Evolutionary conservation across 1,140 invertebrate species (phyloP), one percentile per base, ranked within the genome.

Genomic region (Zaprionus tsacasi): DNA sequence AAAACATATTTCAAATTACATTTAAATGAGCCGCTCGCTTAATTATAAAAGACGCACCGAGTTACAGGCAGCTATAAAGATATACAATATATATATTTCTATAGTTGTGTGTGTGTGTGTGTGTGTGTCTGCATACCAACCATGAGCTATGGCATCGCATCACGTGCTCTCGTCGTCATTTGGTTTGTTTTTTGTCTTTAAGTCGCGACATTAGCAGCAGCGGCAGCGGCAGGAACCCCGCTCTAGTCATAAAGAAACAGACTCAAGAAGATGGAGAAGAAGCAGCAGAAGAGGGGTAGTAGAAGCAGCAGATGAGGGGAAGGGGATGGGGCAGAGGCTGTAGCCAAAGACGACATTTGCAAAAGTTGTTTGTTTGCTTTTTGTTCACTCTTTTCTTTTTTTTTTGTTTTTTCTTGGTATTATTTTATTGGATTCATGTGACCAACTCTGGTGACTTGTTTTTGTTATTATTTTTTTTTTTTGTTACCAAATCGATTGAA

Each of bases 21-120:
- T 83, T 87, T 83, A 89, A 87, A 87, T 81, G 83, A 80, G 69
- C 63, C 66, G 43, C 50, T 75, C 58, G 83, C 79, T 71, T 79
- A 82, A 87, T 87, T 82, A 77, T 77, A 45, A 73, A 68, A 78
- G 52, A 57, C 52, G 48, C 33, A 57, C 58, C 64, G 15, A 65
- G 33, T 75, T 70, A 75, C 66, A 70, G 8, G 3, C 56, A 45
- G 6, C n/a, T 43, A 43, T 43, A 15, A 15, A 43, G 6, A 15
- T 45, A 45, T 15, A 43, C 2, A 40, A 6, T 3, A n/a, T 1
- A 25, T 6, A 21, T 48, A 11, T 48, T 3, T 21, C 0, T 10
- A 3, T 17, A 10, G 21, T 45, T 25, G 6, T 30, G 38, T 54
- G 11, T 27, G 15, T 52, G 4, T n/a, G n/a, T n/a, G n/a, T 15